Base-by-base conservation (phyloP, 1,140 invertebrate species). In the Sminthurinus signatus region DNA sequence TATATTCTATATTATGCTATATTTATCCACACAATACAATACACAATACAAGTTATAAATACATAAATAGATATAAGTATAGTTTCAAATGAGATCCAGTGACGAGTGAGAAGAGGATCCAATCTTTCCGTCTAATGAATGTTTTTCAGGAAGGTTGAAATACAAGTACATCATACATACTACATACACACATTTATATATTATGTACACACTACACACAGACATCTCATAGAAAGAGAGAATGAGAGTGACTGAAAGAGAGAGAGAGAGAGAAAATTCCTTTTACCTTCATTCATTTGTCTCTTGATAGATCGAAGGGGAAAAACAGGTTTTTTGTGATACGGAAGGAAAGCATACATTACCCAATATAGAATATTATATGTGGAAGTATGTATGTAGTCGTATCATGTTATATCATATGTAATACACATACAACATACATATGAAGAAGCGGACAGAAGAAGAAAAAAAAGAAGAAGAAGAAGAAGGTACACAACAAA, bases 311-410 rank as follows among this genome's bases (percentile, higher is more conserved):
- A 62, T 62, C 39, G n/a, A n/a, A n/a, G n/a, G n/a, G 50, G 50
- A 17, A 48, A 63, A 63, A 63, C 61, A 56, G 61, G 61, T 63
- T 63, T 63, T 63, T 63, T 56, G 52, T 56, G 52, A 63, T 63
- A 63, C 61, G 61, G 61, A 63, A 63, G 61, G 61, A 63, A 48
- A 51, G 52, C 52, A 12, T 3, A 19, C 48, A 60, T 46, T 46
- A 57, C 55, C 48, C 51, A 54, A 31, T 51, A 32, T 28, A 15
- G 31, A 23, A 50, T 42, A 48, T 21, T 57, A 51, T 36, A 50
- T 19, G 46, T 19, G 5, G 10, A 50, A n/a, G n/a, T n/a, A n/a
- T n/a, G n/a, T n/a, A n/a, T n/a, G n/a, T n/a, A n/a, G n/a, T n/a
- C n/a, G n/a, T n/a, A n/a, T n/a, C n/a, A n/a, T 31, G 12, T 17